Base-by-base conservation (phyloP, 2,888 invertebrate species). In the Chalcosyrphus nemorum region DNA sequence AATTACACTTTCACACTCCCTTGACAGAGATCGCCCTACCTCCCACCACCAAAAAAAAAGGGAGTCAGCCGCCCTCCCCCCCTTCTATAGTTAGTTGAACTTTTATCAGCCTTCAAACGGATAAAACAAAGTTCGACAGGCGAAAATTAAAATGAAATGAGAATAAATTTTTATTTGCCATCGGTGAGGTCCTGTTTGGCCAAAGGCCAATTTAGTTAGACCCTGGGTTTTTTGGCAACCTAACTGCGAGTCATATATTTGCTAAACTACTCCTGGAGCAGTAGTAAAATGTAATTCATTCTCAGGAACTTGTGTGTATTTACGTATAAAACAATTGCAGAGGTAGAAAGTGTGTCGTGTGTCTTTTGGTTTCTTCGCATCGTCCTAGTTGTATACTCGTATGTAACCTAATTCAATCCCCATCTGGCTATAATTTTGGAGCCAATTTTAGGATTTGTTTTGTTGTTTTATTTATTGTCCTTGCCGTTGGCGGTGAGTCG, bases 361-460 rank as follows among this genome's bases (percentile, higher is more conserved):
- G 17, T 24, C 15, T 70, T 38, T 17, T n/a, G n/a, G 32, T 4
- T 54, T 7, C 43, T 56, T 24, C 35, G n/a, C 43, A 6, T 29
- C 21, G n/a, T 4, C n/a, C n/a, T n/a, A n/a, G n/a, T n/a, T n/a
- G n/a, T n/a, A n/a, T n/a, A n/a, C n/a, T n/a, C n/a, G n/a, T n/a
- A n/a, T 38, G 54, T 17, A 38, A 35, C 61, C 74, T 15, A 50
- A 81, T 65, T 75, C 81, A 47, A 57, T 72, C 66, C n/a, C 61
- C 78, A 82, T 81, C 68, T 75, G 81, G 72, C 35, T 66, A 57
- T 50, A 29, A 63, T 75, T 70, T 68, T 21, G 68, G 35, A 77
- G 82, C 82, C 78, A 82, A 82, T 82, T 78, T 82, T 45, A 54
- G 41, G 77, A 77, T 66, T 77, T 78, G 72, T 66, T 74, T 72